Evolutionary conservation across 2,888 invertebrate genomes (phyloP).

Genomic region (Sesamia inferens): DNA sequence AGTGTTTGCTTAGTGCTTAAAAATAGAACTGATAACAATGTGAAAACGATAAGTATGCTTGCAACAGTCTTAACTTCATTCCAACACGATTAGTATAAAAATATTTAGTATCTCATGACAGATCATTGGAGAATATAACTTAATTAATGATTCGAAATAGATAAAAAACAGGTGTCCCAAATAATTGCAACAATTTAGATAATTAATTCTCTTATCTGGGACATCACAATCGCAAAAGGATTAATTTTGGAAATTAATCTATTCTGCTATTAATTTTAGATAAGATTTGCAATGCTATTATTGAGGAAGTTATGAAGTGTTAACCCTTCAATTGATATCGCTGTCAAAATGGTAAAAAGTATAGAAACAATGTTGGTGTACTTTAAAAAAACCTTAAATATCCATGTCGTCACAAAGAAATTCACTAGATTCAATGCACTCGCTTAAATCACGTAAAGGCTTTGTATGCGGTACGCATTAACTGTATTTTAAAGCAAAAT

Average conservation of each 20-base stretch:
- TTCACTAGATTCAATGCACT: neutral
- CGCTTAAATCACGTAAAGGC: neutral
- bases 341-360: neutral
- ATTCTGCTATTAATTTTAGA: neutral
- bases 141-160: neutral
- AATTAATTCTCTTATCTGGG: slow-evolving; percentile 1
- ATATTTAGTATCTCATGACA: neutral
- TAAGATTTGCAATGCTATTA: slow-evolving; percentile 2
- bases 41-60: neutral
- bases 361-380: neutral
- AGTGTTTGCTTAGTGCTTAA: neutral
- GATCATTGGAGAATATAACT: neutral
- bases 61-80: neutral
- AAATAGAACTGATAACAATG: neutral
- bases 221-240: slow-evolving; percentile 1
- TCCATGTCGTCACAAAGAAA: neutral
- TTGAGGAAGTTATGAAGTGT: neutral
- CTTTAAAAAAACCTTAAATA: neutral
- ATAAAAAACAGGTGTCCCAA: neutral
- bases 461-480: neutral
- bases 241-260: slow-evolving; percentile 7
- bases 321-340: neutral
- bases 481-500: neutral
- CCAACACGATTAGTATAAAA: neutral
- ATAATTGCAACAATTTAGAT: slow-evolving; percentile 6